Evolutionary conservation across 2,797 vertebrate genomes (phyloP), one percentile per base, ranked within the genome.

Genomic region (Tenualosa ilisha): DNA sequence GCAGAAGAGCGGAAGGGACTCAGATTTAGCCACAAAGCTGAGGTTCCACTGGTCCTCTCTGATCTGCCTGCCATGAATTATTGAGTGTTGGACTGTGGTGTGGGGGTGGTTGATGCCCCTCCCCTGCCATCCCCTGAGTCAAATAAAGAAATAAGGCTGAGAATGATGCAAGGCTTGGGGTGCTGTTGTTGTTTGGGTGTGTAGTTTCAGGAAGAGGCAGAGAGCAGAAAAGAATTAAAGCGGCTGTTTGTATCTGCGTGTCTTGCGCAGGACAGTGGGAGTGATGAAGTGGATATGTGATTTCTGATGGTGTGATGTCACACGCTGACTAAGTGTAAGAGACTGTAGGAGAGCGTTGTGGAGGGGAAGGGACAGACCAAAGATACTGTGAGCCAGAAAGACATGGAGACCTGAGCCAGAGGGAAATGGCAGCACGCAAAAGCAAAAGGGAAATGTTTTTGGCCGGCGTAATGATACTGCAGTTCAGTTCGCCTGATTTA

Each of bases 61-160:
- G 87, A 84, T 88, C 86, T 84, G 31, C 83, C 81, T 54, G 84
- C 82, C 83, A 86, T 88, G 54, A 88, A 90, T 87, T 89, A 87
- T 90, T 90, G 81, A 87, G 82, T 20, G 84, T 75, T 11, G 12
- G 37, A 43, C 31, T 17, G 68, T 40, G 68, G 12, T 15, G 68
- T 3, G 3, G 68, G 68, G 86, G 31, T 26, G 82, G 59, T 43
- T 49, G 53, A 83, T 26, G 56, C 24, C 59, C 24, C 56, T 50
- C 22, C 31, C 37, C 37, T 75, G 17, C 49, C n/a, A 7, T 7
- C 37, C 37, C 37, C 13, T 75, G 31, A 40, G 15, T 75, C 68
- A 75, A 17, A 40, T 72, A 72, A 72, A 20, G 31, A 72, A 72
- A 72, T 40, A 72, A 72, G 15, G 11, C 13, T 72, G 0, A 3